Conservation (phyloP, 1,140 invertebrate species). For the Leptinotarsa defecta region DNA sequence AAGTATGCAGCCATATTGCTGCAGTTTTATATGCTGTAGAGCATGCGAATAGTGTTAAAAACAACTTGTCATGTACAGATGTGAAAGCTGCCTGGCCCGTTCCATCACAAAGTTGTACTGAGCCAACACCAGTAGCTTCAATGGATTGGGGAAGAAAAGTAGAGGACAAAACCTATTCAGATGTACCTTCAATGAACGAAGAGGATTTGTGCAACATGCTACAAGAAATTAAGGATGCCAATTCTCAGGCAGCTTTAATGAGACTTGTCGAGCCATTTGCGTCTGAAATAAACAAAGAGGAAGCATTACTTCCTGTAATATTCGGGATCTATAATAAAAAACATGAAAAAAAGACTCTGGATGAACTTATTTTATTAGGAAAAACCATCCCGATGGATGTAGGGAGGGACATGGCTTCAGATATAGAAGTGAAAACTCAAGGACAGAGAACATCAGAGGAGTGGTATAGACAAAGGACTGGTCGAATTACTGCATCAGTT, state of each 20-base stretch:
- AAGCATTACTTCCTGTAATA: neutral
- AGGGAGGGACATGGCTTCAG: neutral
- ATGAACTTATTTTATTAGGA: neutral
- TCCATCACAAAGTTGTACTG: neutral
- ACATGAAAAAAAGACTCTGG: neutral
- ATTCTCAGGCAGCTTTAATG: conserved; percentile 3
- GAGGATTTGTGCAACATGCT: neutral
- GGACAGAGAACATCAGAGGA: neutral
- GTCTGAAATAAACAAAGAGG: neutral
- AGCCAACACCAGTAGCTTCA: conserved; percentile 1
- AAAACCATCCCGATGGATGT: neutral
- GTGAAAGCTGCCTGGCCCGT: neutral
- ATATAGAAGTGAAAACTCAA: neutral
- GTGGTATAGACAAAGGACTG: neutral
- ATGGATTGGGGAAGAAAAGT: no score
- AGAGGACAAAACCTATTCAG: no score
- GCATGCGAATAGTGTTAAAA: neutral
- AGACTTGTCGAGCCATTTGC: conserved; percentile 8
- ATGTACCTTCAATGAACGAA: neutral
- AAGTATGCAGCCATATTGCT: conserved; percentile 21
- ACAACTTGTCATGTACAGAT: conserved; percentile 5
- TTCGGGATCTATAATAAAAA: neutral
- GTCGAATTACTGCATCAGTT: conserved; percentile 9
- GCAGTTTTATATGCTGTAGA: conserved; percentile 14
- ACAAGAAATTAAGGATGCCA: neutral